Base-by-base conservation (phyloP, 2,113 vertebrate genomes). In the Oryzias melastigma region DNA sequence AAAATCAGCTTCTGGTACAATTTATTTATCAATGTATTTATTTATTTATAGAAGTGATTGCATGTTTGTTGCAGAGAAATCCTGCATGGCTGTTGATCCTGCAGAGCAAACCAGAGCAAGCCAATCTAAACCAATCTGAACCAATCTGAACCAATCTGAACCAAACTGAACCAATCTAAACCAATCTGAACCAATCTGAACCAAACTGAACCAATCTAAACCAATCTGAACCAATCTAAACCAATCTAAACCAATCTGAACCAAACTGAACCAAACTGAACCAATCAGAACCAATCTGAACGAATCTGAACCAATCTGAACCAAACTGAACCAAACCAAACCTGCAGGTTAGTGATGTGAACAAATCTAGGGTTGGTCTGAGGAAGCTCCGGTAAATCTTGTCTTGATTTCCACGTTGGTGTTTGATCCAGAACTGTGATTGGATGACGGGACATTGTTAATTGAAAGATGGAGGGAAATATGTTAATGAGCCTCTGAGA, bases 401-500 rank as follows among this genome's bases (percentile, higher is more conserved):
- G 70, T 82, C 68, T 54, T 50, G 52, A 55, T 14, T n/a, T 22
- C 19, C 25, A 29, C 47, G 5, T n/a, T 14, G 24, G 20, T 40
- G 35, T 52, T 55, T 64, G 20, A 57, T 22, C 61, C 20, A 44
- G 22, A 76, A 68, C 58, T 18, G 52, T 24, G 68, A 65, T 83
- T 75, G 75, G 61, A 68, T 7, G 61, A 52, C 58, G 61, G 60
- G 53, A 14, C 52, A 59, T 48, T 80, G 46, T 59, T 62, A 70
- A 71, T 51, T 69, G 62, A 71, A 75, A 70, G 25, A 20, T 51
- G 22, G 27, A 17, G 22, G 22, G 18, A 8, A 51, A 57, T 64
- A 77, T 76, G 76, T 4, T 51, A 84, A 83, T 73, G 40, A 68
- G 43, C 42, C 18, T 41, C 19, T 55, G 60, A 62, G 62, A 69